phyloP scores from a whole-genome alignment of 2,888 invertebrate genomes.

The Beris chalybata region DNA sequence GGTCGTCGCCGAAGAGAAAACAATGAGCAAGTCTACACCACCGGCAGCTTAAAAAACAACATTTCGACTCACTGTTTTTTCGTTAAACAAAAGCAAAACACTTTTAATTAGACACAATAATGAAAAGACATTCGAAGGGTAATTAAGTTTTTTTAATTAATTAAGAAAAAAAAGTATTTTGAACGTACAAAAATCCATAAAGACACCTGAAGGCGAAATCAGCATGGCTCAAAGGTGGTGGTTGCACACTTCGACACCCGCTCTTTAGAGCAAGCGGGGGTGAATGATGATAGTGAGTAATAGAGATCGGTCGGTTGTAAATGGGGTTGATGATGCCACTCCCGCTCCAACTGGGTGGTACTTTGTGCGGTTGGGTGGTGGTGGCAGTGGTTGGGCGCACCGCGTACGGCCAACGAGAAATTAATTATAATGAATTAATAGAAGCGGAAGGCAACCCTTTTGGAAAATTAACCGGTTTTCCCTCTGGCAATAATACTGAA shows the following conservation, averaged over 20 bases:
- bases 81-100: background rate
- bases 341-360: background rate
- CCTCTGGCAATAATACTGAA: slow-evolving; percentile 1
- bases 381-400: background rate
- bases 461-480: slow-evolving; percentile 25
- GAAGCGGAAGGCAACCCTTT: slow-evolving; percentile 26
- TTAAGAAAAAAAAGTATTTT: background rate
- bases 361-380: background rate
- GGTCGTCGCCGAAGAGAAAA: no score
- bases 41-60: no score
- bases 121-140: background rate
- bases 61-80: no score
- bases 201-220: background rate
- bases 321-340: background rate
- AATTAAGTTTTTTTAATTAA: background rate
- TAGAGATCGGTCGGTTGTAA: background rate
- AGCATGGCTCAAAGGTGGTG: background rate
- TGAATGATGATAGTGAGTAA: background rate
- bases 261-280: background rate
- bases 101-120: slow-evolving; percentile 10
- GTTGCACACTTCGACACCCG: background rate
- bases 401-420: slow-evolving; percentile 23
- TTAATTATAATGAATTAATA: slow-evolving; percentile 35
- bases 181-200: background rate
- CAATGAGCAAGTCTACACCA: no score